A percentile compares a stretch with the other conserved stretches of the same genome.
Evolutionary conservation across 2,888 invertebrate species (phyloP).

Genomic region (Stenurella melanura): DNA sequence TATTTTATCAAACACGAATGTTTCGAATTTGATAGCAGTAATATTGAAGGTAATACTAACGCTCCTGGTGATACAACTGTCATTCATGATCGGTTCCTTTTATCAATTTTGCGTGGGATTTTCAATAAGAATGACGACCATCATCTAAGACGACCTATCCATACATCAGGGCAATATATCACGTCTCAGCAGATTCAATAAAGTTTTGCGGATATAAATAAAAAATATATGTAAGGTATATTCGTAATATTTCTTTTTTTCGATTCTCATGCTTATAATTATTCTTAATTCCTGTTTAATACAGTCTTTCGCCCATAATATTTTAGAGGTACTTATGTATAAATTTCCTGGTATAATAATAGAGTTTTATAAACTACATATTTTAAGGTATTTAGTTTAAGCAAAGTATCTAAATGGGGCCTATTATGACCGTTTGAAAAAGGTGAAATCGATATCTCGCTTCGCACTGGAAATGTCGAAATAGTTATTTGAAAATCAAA

Average conservation of each 20-base stretch:
- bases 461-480: too few relatives aligned
- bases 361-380: too few relatives aligned
- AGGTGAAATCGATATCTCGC: too few relatives aligned
- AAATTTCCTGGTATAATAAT: too few relatives aligned
- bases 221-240: not conserved
- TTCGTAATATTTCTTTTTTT: not conserved
- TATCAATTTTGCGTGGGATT: not conserved
- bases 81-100: not conserved
- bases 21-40: not conserved
- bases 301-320: too few relatives aligned
- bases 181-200: not conserved
- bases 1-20: not conserved
- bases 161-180: not conserved
- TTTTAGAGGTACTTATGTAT: too few relatives aligned
- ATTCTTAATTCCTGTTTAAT: too few relatives aligned
- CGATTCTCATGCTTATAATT: not conserved
- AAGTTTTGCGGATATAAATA: not conserved
- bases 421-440: too few relatives aligned
- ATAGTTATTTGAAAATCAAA: too few relatives aligned
- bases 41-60: not conserved
- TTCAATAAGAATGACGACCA: slow-evolving; percentile 5
- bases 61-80: not conserved
- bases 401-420: too few relatives aligned
- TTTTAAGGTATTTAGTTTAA: too few relatives aligned
- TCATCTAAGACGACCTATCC: not conserved